Evolutionary conservation across 1,140 invertebrate species (phyloP).

Genomic region (Vanessa atalanta): DNA sequence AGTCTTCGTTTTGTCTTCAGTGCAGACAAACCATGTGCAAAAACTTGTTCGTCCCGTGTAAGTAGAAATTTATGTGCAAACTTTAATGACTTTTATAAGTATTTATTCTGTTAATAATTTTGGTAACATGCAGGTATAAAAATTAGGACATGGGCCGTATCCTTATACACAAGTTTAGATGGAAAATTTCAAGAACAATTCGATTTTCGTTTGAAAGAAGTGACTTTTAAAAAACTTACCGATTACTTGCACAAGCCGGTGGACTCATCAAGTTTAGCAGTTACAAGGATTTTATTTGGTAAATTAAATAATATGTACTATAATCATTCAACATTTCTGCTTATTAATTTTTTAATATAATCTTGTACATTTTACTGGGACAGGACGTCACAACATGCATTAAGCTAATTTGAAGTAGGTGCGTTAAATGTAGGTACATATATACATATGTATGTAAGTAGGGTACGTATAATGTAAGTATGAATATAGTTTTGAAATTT

Average conservation of each 20-base stretch:
- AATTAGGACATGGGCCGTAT: constrained; percentile 32
- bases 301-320: constrained; percentile 49
- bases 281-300: constrained; percentile 90
- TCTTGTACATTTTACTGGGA: no score
- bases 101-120: neutral
- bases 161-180: constrained; percentile 30
- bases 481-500: no score
- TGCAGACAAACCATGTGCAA: constrained; percentile 21
- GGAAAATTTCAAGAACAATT: constrained; percentile 60
- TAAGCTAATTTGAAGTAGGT: no score
- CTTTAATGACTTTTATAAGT: neutral
- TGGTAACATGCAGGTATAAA: neutral
- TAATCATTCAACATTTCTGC: no score
- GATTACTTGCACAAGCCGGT: constrained; percentile 84
- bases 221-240: constrained; percentile 75
- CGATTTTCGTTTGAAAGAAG: constrained; percentile 53
- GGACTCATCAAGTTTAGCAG: constrained; percentile 88
- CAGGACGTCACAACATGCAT: no score
- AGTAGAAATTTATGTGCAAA: constrained; percentile 8
- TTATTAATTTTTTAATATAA: no score
- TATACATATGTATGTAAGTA: no score
- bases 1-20: constrained; percentile 31
- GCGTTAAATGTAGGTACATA: no score
- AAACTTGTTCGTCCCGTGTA: neutral
- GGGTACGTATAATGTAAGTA: no score